Conservation (phyloP, 2,113 vertebrate genomes). For the Haemorhous mexicanus region DNA sequence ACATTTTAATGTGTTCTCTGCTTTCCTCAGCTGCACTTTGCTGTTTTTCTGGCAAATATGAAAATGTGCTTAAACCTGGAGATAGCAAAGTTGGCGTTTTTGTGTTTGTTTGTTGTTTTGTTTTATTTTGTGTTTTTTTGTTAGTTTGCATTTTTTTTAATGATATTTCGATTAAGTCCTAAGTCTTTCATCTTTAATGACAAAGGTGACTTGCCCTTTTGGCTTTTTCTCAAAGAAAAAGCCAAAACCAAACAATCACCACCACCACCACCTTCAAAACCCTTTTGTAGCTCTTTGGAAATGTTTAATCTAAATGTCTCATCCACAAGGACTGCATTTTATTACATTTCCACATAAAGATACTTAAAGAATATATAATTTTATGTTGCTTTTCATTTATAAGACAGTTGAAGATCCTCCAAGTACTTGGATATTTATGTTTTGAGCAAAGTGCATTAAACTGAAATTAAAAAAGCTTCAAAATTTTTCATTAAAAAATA, state of each 20-base stretch:
- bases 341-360: background rate
- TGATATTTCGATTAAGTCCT: background rate
- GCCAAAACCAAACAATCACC: background rate
- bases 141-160: background rate
- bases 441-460: background rate
- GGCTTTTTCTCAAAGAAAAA: background rate
- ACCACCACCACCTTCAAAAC: too few species aligned
- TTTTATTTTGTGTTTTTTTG: background rate
- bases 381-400: background rate
- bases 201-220: background rate
- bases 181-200: background rate
- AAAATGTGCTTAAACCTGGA: background rate
- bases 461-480: background rate
- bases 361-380: background rate
- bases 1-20: background rate
- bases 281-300: background rate
- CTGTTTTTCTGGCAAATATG: background rate
- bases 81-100: accelerated
- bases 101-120: background rate
- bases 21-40: background rate
- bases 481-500: background rate
- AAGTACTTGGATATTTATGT: background rate
- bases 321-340: background rate
- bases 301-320: background rate
- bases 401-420: background rate